Evolutionary conservation across 2,888 invertebrate genomes (phyloP).

Genomic region (Marasmarcha lunaedactyla): DNA sequence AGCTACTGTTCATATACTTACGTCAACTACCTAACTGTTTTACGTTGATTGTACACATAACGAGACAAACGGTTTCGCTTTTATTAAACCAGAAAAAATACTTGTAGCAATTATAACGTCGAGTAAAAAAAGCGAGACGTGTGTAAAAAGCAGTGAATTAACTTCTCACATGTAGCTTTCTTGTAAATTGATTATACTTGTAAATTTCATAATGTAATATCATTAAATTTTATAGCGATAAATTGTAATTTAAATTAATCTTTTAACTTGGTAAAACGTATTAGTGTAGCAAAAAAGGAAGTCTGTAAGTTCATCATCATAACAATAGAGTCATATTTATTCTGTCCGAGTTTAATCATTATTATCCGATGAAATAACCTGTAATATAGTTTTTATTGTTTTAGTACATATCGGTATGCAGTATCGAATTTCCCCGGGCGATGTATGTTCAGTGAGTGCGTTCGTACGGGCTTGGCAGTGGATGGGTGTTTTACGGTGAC

Average conservation of each 20-base stretch:
- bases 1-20: conserved; percentile 20
- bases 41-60: too few species aligned
- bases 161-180: too few species aligned
- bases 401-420: conserved; percentile 16
- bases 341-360: conserved; percentile 4
- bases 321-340: neutral
- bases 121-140: conserved; percentile 8
- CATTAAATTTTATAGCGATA: neutral
- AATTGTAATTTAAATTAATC: neutral
- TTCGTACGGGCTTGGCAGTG: conserved; percentile 12
- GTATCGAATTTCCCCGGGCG: conserved; percentile 18
- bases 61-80: too few species aligned
- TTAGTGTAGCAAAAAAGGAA: too few species aligned
- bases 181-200: too few species aligned
- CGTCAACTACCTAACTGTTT: too few species aligned
- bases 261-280: too few species aligned
- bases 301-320: neutral
- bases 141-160: too few species aligned
- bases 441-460: conserved; percentile 14
- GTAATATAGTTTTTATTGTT: conserved; percentile 18
- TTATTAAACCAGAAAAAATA: too few species aligned
- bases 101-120: neutral
- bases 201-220: too few species aligned
- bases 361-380: conserved; percentile 13
- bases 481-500: conserved; percentile 23